Percentiles rank a stretch among this genome's conserved stretches.
These are phyloP conservation scores for Bombyx huttoni DNA, from an alignment of 2,888 invertebrate genomes.

Conservation along the genomic window DNA sequence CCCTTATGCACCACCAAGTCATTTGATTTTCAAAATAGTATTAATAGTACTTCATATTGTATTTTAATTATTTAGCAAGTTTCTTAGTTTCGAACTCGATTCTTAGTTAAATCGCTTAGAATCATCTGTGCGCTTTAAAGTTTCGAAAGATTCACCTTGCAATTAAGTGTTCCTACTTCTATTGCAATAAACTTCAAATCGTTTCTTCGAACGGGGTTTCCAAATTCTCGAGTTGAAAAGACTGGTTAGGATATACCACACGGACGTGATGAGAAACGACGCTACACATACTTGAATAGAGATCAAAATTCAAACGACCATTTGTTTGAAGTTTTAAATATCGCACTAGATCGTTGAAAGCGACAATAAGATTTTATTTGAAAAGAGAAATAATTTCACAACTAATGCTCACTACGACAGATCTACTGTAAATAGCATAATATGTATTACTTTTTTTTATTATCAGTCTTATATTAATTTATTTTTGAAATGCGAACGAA, in stretches of 20 bases:
- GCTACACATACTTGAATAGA: not conserved
- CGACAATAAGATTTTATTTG: too few species aligned
- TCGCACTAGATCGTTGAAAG: too few species aligned
- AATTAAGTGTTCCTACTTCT: slow-evolving; percentile 50
- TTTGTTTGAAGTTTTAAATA: not conserved
- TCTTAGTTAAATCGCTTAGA: slow-evolving; percentile 28
- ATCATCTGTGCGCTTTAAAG: slow-evolving; percentile 32
- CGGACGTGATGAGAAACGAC: not conserved
- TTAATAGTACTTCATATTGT: too few species aligned
- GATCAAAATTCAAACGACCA: not conserved
- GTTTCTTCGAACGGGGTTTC: slow-evolving; percentile 32
- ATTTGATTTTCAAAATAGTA: too few species aligned
- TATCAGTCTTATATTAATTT: too few species aligned
- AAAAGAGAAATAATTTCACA: too few species aligned
- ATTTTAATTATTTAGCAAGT: slow-evolving; percentile 43
- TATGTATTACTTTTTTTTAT: slow-evolving; percentile 6
- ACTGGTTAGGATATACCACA: slow-evolving; percentile 7
- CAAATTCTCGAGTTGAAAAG: slow-evolving; percentile 17
- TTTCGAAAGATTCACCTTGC: slow-evolving; percentile 26
- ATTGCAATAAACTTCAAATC: slow-evolving; percentile 40
- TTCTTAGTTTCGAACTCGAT: slow-evolving; percentile 32
- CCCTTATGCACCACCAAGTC: too few species aligned
- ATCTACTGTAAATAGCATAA: not conserved
- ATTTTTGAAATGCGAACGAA: slow-evolving; percentile 8
- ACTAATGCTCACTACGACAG: too few species aligned